Conservation (phyloP, 2,797 vertebrate genomes). For the Ispidina lecontei region DNA sequence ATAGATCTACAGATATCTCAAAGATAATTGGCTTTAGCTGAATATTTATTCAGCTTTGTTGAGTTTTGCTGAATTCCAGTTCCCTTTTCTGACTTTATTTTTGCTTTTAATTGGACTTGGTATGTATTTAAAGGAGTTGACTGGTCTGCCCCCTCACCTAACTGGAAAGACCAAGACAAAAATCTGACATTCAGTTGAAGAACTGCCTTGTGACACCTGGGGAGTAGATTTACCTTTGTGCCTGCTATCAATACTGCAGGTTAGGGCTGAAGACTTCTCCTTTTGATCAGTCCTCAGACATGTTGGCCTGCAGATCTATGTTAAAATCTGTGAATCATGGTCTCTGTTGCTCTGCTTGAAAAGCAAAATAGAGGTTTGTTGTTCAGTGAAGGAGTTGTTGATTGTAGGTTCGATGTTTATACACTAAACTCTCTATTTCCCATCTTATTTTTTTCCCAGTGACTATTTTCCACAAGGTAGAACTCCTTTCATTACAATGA, state of each 20-base stretch:
- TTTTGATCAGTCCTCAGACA: not conserved
- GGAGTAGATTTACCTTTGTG: not conserved
- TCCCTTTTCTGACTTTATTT: not conserved
- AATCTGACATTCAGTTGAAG: not conserved
- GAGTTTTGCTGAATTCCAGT: not conserved
- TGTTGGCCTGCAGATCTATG: not conserved
- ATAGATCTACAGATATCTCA: not conserved
- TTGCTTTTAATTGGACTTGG: not conserved
- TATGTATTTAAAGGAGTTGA: not conserved
- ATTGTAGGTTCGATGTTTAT: not conserved
- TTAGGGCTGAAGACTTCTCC: not conserved
- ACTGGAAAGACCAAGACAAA: not conserved
- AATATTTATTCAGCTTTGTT: not conserved
- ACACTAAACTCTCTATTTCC: not conserved
- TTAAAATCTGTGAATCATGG: not conserved
- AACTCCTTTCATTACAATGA: not conserved
- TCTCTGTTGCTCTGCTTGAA: constrained; percentile 29
- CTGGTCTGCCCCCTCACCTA: not conserved
- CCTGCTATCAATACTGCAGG: not conserved
- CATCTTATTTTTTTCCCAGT: not conserved
- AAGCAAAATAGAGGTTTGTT: constrained; percentile 29
- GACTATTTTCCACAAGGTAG: not conserved
- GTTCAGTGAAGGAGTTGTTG: not conserved
- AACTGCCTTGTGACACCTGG: not conserved
- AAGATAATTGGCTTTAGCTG: not conserved